A percentile compares a stretch with the other conserved stretches of the same genome.
phyloP scores from a whole-genome alignment of 2,797 vertebrate species.

The Cuniculus paca region DNA sequence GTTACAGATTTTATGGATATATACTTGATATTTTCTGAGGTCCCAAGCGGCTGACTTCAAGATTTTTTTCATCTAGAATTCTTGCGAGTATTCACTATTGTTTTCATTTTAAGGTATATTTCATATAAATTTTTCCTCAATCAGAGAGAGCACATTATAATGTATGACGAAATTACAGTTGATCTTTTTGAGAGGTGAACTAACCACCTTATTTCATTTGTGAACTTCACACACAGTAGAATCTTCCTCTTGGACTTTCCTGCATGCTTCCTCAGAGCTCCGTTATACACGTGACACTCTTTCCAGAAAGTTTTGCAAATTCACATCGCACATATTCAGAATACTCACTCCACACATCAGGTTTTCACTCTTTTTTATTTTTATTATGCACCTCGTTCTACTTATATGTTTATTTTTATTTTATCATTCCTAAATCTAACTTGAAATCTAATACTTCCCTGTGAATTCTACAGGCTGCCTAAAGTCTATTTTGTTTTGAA shows the following conservation, averaged over 20 bases:
- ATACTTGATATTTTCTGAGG: background rate
- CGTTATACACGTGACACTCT: background rate
- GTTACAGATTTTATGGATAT: background rate
- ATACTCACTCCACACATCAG: background rate
- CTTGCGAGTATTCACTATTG: background rate
- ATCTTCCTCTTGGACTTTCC: background rate
- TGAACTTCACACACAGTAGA: background rate
- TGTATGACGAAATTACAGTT: background rate
- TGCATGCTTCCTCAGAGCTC: background rate
- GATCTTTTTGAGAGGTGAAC: background rate
- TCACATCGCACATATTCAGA: background rate
- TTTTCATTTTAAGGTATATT: background rate
- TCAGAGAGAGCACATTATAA: background rate
- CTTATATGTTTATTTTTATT: slow-evolving; percentile 2
- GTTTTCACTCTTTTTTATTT: background rate
- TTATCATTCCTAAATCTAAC: background rate
- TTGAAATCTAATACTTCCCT: background rate
- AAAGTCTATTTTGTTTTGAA: slow-evolving; percentile 42
- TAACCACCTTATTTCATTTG: background rate
- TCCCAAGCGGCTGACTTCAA: background rate
- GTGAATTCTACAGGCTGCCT: background rate
- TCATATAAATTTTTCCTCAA: background rate
- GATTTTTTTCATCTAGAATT: background rate
- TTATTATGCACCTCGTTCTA: background rate
- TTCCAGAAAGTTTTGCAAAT: background rate